phyloP scores from a whole-genome alignment of 2,113 vertebrate species.

The Meriones unguiculatus region DNA sequence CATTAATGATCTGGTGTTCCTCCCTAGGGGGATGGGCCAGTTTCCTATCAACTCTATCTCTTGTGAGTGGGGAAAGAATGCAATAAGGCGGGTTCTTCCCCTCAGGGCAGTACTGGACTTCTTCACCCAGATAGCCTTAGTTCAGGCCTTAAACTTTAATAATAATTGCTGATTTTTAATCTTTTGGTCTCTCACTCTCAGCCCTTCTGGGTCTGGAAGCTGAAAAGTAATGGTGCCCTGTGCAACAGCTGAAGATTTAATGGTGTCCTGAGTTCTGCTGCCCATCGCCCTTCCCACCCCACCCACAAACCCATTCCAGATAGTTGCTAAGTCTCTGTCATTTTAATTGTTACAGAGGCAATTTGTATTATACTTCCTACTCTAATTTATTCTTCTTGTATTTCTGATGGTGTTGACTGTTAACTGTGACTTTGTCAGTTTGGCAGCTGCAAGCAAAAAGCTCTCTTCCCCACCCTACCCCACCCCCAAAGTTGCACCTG shows the following conservation, averaged over 20 bases:
- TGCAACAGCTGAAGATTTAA: not conserved
- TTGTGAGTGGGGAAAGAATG: too few relatives aligned
- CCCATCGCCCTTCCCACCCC: too few relatives aligned
- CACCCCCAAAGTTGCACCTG: not conserved
- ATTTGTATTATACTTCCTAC: not conserved
- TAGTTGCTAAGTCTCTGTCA: not conserved
- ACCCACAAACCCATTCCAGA: not conserved
- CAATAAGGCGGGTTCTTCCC: too few relatives aligned
- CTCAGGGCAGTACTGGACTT: too few relatives aligned
- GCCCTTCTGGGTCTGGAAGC: not conserved
- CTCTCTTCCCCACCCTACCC: too few relatives aligned
- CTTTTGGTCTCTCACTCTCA: too few relatives aligned
- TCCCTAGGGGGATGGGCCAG: too few relatives aligned
- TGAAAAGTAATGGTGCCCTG: not conserved
- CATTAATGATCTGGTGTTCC: too few relatives aligned
- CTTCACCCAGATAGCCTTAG: too few relatives aligned
- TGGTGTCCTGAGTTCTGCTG: not conserved
- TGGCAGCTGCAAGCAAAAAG: not conserved
- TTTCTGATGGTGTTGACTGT: not conserved
- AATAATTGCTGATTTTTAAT: too few relatives aligned
- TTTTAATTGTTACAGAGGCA: not conserved
- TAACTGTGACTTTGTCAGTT: not conserved
- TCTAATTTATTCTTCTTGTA: not conserved
- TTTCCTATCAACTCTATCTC: too few relatives aligned
- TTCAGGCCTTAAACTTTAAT: too few relatives aligned